Base-by-base conservation (phyloP, 2,797 vertebrate genomes). In the Adrianichthys oophorus region DNA sequence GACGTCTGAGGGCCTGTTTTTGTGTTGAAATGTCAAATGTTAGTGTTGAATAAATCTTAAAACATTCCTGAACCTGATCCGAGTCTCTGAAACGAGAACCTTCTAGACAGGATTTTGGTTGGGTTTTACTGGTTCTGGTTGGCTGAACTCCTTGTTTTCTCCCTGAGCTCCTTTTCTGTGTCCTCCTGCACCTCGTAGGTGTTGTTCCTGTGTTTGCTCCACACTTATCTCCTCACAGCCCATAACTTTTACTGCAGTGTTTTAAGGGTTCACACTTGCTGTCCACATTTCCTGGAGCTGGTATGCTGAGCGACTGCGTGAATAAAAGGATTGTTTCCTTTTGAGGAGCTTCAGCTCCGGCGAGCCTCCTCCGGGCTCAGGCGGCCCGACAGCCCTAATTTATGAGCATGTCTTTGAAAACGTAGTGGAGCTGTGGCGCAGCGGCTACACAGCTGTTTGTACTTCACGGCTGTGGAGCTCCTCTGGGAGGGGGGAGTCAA, bases 361-460 rank as follows among this genome's bases (percentile, higher is more conserved):
- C 52, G 73, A 72, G 75, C 63, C 73, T 79, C 70, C 78, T 62
- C 42, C 29, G 44, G 63, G 74, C 85, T 85, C 83, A 80, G 82
- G 76, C 51, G 78, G 59, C 68, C 84, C 74, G 79, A 86, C 84
- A 1, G 32, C 48, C 51, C 29, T 78, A 82, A 89, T 90, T 90
- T 90, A 90, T 50, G 53, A 56, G 72, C 56, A 8, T 29, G 62
- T 74, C 76, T 90, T 85, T 86, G 72, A 86, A 89, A 91, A 84
- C 84, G 79, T 61, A 37, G 63, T 79, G 72, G 83, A 86, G 83
- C 41, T 74, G 73, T 52, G 70, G 78, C 74, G 65, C 67, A 37
- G 75, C 65, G 84, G 79, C 68, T 65, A 50, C 83, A 88, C 92
- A 92, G 90, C 88, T 92, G 91, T 78, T 91, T 90, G 87, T 82